A percentile compares a stretch with the other conserved stretches of the same genome.
phyloP scores from a whole-genome alignment of 1,140 invertebrate genomes.

The Palaemon carinicauda region DNA sequence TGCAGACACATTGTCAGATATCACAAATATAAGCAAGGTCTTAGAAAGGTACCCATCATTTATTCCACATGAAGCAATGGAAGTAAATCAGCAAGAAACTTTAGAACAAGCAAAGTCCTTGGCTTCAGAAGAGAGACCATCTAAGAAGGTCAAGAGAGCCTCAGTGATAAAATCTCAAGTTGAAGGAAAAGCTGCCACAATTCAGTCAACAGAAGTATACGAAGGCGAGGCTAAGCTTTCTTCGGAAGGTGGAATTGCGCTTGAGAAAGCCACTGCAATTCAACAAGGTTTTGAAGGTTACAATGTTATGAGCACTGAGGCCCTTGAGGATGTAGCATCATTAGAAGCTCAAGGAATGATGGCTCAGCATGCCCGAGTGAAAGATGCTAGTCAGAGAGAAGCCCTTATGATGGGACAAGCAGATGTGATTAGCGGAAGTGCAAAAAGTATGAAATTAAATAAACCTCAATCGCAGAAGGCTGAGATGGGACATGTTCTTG shows the following conservation, averaged over 20 bases:
- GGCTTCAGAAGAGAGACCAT: conserved; percentile 40
- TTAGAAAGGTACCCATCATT: conserved; percentile 17
- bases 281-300: conserved; percentile 18
- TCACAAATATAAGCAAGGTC: conserved; percentile 9
- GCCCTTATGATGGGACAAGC: conserved; percentile 43
- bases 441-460: conserved; percentile 32
- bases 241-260: neutral
- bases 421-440: conserved; percentile 22
- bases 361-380: conserved; percentile 29
- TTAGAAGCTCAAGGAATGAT: conserved; percentile 11
- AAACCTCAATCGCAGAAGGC: conserved; percentile 48
- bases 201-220: conserved; percentile 33
- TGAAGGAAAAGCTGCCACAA: neutral
- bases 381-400: conserved; percentile 33
- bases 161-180: conserved; percentile 39
- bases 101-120: conserved; percentile 27
- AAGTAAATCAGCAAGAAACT: neutral
- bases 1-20: conserved; percentile 1
- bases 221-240: conserved; percentile 19
- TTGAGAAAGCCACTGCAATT: conserved; percentile 36
- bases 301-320: conserved; percentile 34
- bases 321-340: conserved; percentile 42
- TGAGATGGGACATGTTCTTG: conserved; percentile 15
- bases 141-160: conserved; percentile 48
- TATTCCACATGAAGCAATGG: conserved; percentile 31